A percentile compares a stretch with the other conserved stretches of the same genome.
Conservation (phyloP, 2,888 invertebrate species). For the Stenurella melanura region DNA sequence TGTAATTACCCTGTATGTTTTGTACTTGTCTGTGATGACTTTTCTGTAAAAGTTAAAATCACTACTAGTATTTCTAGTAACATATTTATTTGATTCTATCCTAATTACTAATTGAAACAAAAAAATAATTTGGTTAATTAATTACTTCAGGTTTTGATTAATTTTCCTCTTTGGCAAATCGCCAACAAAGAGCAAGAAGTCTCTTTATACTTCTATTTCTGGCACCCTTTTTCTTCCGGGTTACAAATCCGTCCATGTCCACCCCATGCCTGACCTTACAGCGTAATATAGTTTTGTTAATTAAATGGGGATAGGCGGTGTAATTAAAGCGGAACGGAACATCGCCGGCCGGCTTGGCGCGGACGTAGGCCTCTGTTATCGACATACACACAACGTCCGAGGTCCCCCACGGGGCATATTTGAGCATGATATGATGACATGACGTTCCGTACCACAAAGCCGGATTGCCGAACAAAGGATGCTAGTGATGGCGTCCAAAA, state of each 20-base stretch:
- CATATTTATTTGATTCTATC: too few species aligned
- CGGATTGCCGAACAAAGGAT: slow-evolving; percentile 58
- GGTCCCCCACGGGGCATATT: slow-evolving; percentile 50
- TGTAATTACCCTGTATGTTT: too few species aligned
- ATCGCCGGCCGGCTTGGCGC: not conserved
- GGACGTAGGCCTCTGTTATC: not conserved
- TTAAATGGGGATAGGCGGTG: slow-evolving; percentile 19
- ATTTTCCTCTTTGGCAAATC: too few species aligned
- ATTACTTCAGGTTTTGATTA: too few species aligned
- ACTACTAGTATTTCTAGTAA: too few species aligned
- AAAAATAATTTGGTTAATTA: too few species aligned
- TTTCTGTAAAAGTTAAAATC: too few species aligned
- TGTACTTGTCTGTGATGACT: too few species aligned
- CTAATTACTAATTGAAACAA: too few species aligned
- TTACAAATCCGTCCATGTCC: not conserved
- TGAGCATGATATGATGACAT: slow-evolving; percentile 56
- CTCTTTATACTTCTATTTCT: too few species aligned
- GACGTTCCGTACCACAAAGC: slow-evolving; percentile 52
- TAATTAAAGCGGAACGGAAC: slow-evolving; percentile 19
- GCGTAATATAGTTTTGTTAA: slow-evolving; percentile 11
- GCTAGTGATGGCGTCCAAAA: slow-evolving; percentile 71
- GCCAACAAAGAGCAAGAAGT: too few species aligned
- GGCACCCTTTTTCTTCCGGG: not conserved
- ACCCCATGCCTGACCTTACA: not conserved
- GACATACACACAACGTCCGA: slow-evolving; percentile 30